Base-by-base conservation (phyloP, 2,888 invertebrate genomes). In the Platycheirus rosarum region DNA sequence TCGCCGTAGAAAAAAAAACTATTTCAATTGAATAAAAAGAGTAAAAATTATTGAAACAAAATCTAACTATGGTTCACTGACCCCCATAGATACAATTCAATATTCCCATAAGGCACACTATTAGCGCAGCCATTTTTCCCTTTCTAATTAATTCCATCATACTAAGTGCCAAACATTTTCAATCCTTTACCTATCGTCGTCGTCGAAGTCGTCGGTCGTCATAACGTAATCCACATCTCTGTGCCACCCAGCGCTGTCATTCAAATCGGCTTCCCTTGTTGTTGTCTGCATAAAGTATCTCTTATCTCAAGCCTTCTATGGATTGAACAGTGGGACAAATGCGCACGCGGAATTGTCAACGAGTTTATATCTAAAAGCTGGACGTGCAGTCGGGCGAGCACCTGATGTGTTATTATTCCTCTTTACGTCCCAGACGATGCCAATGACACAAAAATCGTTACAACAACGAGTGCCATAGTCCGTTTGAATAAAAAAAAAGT, bases 361-460 rank as follows among this genome's bases (percentile, higher is more conserved):
- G 75, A 79, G 69, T 16, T 51, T 35, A 13, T 11, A 9, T n/a
- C 9, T n/a, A 55, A 40, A 23, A 0, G 11, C 20, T 23, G 20
- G 37, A 63, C 69, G 49, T 51, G 57, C 57, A 68, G 44, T 68
- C 62, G 66, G 23, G 8, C 49, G 51, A 32, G 63, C 79, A 80
- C 69, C 75, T 74, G 74, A 74, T 65, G 68, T 70, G 63, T 65
- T 32, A n/a, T 26, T 65, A 49, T 75, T 77, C 55, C 42, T 49
- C 69, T 80, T 75, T 80, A 75, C 65, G 79, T 70, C 75, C 79
- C 79, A 80, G 75, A 80, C 79, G 65, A 57, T 69, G 57, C 44
- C 60, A 57, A 42, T 23, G 51, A 68, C 32, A 55, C 75, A 75
- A 51, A 65, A 75, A 75, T 80, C 51, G 65, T 80, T 70, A 75